Conservation (phyloP, 1,140 invertebrate species). For the Lanistes nyassanus region DNA sequence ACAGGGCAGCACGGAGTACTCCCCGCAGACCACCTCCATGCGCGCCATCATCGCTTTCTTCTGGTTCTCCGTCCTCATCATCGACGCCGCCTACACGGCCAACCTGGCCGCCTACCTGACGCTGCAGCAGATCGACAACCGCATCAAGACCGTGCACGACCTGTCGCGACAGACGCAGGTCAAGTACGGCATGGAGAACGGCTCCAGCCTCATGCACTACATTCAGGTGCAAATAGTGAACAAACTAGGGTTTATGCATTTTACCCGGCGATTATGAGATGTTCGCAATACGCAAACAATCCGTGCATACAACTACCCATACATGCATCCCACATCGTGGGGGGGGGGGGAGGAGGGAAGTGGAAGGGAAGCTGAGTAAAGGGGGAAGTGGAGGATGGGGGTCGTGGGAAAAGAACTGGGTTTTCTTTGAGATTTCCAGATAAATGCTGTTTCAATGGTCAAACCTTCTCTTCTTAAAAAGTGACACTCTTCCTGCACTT, state of each 20-base stretch:
- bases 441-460: no score
- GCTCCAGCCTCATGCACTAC: conserved; percentile 49
- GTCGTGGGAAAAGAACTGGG: no score
- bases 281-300: not conserved
- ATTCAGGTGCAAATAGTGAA: conserved; percentile 36
- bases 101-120: conserved; percentile 68
- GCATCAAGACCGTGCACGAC: conserved; percentile 62
- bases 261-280: no score
- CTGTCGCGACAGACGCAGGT: conserved; percentile 58
- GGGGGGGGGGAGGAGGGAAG: no score
- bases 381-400: no score
- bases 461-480: no score
- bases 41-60: conserved; percentile 61
- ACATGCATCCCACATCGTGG: no score
- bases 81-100: conserved; percentile 67
- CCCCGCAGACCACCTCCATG: conserved; percentile 59
- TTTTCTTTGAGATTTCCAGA: no score
- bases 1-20: conserved; percentile 67
- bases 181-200: conserved; percentile 57
- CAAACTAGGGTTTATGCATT: no score
- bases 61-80: conserved; percentile 67
- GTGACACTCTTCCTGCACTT: no score
- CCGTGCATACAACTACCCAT: not conserved
- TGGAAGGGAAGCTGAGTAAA: no score
- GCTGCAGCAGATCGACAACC: conserved; percentile 60